Base-by-base conservation (phyloP, 2,888 invertebrate species). In the Trachelus tabidus region DNA sequence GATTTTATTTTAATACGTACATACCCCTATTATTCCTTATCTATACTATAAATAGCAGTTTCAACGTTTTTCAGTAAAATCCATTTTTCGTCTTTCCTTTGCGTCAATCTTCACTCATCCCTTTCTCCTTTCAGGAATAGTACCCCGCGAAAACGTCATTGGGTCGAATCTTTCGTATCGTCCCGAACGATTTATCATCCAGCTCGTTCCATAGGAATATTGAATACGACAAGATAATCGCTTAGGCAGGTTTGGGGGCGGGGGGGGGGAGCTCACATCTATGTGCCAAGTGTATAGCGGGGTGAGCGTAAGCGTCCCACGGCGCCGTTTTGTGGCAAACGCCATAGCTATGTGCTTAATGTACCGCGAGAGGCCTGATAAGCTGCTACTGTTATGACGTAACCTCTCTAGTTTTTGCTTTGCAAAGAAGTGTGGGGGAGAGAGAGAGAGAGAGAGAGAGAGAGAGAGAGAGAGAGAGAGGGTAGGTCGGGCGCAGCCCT, bases 171-270 rank as follows among this genome's bases (percentile, higher is more conserved):
- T 87, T 87, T 86, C 82, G 85, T 88, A 89, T 89, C 89, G 84
- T 83, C 82, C 80, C 81, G 82, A 83, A 84, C 91, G 90, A 91
- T 91, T 91, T 91, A 91, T 91, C 91, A 91, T 91, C 88, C 86
- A 80, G 85, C 83, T 84, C 89, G 88, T 91, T 91, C 88, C 90
- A 90, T 89, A 89, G 89, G 91, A 91, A 91, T 91, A 91, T 91
- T 91, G 91, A 91, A 91, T 91, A 91, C 91, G 91, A 91, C 91
- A 91, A 91, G 91, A 91, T 91, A 91, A 91, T 91, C 91, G 91
- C 89, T 88, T 87, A 56, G 82, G 82, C 81, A 83, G 82, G 83
- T 85, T 81, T 75, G 31, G 71, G 12, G 11, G 75, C 73, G 81
- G 68, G 76, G 81, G 68, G 73, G 23, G 71, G 35, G 3, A n/a